Percentiles rank a stretch among this genome's conserved stretches.
Conservation (phyloP, 2,888 invertebrate species). For the Lamellibrachia columna region DNA sequence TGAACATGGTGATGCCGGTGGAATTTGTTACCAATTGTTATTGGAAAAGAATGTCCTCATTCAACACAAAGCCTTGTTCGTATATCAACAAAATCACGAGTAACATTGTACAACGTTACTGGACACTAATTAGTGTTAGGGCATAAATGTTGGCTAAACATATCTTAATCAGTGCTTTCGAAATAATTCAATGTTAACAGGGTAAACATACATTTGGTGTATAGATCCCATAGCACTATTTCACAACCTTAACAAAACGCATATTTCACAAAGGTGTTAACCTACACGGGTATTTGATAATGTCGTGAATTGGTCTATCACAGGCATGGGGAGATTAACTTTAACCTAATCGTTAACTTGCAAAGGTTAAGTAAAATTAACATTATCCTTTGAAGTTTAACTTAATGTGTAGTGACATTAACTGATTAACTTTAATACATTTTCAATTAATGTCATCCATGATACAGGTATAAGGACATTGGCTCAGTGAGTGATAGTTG, state of each 20-base stretch:
- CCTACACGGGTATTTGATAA: not conserved
- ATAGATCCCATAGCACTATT: not conserved
- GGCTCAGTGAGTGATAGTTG: no score
- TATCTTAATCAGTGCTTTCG: no score
- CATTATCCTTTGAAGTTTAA: no score
- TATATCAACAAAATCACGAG: not conserved
- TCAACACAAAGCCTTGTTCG: not conserved
- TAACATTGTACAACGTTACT: not conserved
- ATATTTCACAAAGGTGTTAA: not conserved
- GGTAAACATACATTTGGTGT: no score
- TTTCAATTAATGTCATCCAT: no score
- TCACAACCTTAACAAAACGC: not conserved
- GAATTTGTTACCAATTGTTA: not conserved
- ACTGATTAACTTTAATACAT: no score
- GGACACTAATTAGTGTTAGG: not conserved
- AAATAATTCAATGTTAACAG: no score
- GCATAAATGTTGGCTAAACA: not conserved
- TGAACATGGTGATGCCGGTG: not conserved
- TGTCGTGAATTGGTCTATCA: not conserved
- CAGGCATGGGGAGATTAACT: no score
- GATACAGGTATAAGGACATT: no score
- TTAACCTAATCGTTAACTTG: no score
- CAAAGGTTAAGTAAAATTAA: no score
- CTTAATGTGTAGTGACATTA: no score
- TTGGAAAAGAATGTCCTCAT: not conserved